Evolutionary conservation across 2,888 invertebrate species (phyloP).

Genomic region (Atethmia centrago): DNA sequence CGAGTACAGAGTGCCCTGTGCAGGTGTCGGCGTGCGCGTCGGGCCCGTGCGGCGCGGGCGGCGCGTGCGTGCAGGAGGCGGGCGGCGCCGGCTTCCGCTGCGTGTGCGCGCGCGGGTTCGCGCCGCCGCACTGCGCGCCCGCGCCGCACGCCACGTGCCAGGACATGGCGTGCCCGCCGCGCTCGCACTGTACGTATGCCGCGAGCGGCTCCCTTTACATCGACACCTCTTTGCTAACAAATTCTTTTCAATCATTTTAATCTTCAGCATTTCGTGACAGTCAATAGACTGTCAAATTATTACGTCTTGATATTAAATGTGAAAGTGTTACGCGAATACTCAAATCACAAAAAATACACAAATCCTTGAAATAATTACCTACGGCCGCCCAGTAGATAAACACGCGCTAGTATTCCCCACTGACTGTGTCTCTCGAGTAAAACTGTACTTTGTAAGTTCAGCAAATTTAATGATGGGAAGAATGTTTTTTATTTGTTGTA

Average conservation of each 20-base stretch:
- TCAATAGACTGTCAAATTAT: neutral
- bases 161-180: conserved; percentile 91
- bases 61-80: conserved; percentile 92
- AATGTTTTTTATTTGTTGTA: no score
- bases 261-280: neutral
- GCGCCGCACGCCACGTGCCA: conserved; percentile 79
- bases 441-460: no score
- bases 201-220: no score
- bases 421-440: no score
- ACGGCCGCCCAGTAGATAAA: no score
- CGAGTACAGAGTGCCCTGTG: neutral
- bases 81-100: conserved; percentile 90
- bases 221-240: neutral
- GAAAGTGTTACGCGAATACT: neutral
- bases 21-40: conserved; percentile 92
- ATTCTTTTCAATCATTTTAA: neutral
- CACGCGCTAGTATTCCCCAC: no score
- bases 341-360: neutral
- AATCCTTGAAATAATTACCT: no score
- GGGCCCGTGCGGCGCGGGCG: conserved; percentile 94
- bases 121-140: conserved; percentile 84
- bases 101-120: conserved; percentile 92
- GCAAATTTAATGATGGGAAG: no score
- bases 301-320: neutral
- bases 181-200: conserved; percentile 91